Evolutionary conservation across 2,888 invertebrate genomes (phyloP).

Genomic region (Melitaea athalia): DNA sequence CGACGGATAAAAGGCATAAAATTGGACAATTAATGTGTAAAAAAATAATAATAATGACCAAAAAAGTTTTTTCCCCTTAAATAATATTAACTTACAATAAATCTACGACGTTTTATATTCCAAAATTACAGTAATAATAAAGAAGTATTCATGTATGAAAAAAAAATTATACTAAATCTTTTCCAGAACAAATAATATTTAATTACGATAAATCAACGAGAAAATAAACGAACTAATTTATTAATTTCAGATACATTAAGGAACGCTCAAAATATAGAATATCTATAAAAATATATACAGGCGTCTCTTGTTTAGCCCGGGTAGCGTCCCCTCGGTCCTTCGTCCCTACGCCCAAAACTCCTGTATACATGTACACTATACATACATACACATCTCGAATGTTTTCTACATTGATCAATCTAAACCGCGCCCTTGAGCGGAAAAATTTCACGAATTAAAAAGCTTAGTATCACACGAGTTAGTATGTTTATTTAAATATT

Average conservation of each 20-base stretch:
- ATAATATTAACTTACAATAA: no score
- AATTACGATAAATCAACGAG: not conserved
- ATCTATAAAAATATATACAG: conserved; percentile 30
- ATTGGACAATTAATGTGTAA: no score
- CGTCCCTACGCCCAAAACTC: conserved; percentile 33
- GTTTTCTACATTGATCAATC: conserved; percentile 31
- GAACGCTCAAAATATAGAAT: conserved; percentile 26
- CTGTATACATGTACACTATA: conserved; percentile 20
- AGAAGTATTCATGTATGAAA: no score
- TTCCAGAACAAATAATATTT: not conserved
- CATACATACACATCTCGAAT: conserved; percentile 22
- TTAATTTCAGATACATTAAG: conserved; percentile 21
- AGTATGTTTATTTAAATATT: no score
- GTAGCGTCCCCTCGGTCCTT: conserved; percentile 32
- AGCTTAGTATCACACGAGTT: not conserved
- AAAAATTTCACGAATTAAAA: conserved; percentile 8
- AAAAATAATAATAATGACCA: no score
- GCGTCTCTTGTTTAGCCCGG: conserved; percentile 26
- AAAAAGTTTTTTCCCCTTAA: no score
- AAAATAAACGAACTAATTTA: conserved; percentile 3
- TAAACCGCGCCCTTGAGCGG: conserved; percentile 12
- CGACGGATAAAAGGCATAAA: no score
- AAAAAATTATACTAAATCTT: no score
- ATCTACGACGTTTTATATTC: no score
- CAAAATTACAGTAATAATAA: no score